phyloP scores from a whole-genome alignment of 2,888 invertebrate species.

The Siphonodentalium dalli region DNA sequence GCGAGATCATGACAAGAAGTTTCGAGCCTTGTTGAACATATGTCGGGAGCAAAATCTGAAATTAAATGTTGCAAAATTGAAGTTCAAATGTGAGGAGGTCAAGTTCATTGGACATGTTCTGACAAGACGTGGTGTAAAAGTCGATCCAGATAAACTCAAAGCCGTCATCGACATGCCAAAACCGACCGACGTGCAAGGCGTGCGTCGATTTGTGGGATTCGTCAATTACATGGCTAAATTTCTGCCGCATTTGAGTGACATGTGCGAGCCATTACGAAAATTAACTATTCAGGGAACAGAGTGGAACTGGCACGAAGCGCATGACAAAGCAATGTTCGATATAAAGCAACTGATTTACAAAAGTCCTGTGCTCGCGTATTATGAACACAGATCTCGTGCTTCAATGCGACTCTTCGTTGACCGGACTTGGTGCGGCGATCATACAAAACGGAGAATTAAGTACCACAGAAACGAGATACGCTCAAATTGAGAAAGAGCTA shows the following conservation, averaged over 20 bases:
- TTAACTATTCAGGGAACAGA: slow-evolving; percentile 3
- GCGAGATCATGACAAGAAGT: no score
- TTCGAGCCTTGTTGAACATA: no score
- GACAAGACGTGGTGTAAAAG: no score
- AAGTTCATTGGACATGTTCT: no score
- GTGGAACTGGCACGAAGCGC: slow-evolving; percentile 16
- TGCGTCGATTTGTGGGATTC: background rate
- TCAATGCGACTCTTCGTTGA: slow-evolving; percentile 22
- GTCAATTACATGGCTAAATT: no score
- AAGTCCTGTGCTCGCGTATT: slow-evolving; percentile 13
- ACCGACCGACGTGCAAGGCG: background rate
- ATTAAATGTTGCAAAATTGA: slow-evolving; percentile 8
- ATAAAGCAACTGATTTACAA: slow-evolving; percentile 19
- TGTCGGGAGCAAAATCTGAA: slow-evolving; percentile 5
- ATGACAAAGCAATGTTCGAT: slow-evolving; percentile 14
- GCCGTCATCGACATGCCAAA: no score
- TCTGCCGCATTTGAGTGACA: slow-evolving; percentile 1
- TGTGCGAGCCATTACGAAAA: background rate
- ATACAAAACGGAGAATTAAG: slow-evolving; percentile 28
- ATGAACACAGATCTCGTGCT: slow-evolving; percentile 13
- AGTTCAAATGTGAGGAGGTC: slow-evolving; percentile 19
- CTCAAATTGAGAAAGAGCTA: slow-evolving; percentile 2
- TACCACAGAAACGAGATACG: slow-evolving; percentile 10
- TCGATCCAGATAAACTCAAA: no score
- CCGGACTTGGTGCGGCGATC: slow-evolving; percentile 29